Percentiles rank a stretch among this genome's conserved stretches.
phyloP scores from a whole-genome alignment of 2,797 vertebrate genomes.

The Cyprinella venusta region DNA sequence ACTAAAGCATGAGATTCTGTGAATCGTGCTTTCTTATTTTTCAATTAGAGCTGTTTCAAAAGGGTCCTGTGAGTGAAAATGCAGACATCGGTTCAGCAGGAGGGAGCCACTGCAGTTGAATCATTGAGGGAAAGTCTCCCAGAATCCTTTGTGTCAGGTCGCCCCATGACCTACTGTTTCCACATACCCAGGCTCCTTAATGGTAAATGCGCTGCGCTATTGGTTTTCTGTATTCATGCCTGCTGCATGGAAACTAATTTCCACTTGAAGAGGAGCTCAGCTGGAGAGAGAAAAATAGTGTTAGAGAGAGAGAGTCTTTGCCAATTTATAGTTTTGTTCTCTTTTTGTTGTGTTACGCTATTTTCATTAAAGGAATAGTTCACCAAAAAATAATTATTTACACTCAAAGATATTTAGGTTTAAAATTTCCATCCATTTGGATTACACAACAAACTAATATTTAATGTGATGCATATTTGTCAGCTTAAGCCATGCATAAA shows the following conservation, averaged over 20 bases:
- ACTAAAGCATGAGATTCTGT: slow-evolving; percentile 38
- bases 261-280: slow-evolving; percentile 53
- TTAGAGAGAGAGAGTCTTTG: neutral
- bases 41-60: slow-evolving; percentile 36
- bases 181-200: slow-evolving; percentile 47
- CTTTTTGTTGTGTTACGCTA: neutral
- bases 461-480: neutral
- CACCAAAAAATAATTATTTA: neutral
- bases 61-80: slow-evolving; percentile 36
- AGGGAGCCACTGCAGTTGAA: slow-evolving; percentile 34
- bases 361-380: neutral
- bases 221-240: slow-evolving; percentile 45
- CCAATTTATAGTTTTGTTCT: slow-evolving; percentile 9
- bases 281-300: slow-evolving; percentile 36
- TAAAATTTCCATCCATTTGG: neutral
- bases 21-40: slow-evolving; percentile 33
- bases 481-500: neutral
- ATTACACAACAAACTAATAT: neutral
- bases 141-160: slow-evolving; percentile 43
- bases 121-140: slow-evolving; percentile 44
- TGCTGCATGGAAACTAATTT: slow-evolving; percentile 56
- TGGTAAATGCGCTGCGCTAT: slow-evolving; percentile 38
- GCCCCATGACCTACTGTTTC: slow-evolving; percentile 55
- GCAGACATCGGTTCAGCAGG: slow-evolving; percentile 42
- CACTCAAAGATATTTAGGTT: neutral